phyloP scores from a whole-genome alignment of 2,797 vertebrate species.

The Bryconaethiops microstoma region DNA sequence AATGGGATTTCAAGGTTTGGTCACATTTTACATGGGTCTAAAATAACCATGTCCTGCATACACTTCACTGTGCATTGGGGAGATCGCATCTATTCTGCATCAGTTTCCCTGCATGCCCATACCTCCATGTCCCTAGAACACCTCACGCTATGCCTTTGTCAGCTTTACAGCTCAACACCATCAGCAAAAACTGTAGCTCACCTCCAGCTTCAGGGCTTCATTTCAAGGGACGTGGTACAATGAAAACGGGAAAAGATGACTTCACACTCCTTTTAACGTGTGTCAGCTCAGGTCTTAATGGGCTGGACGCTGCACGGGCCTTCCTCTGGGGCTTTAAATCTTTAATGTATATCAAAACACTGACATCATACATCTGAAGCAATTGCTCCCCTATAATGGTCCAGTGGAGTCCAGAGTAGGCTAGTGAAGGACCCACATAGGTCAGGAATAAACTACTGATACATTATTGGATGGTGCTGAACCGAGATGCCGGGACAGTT shows the following conservation, averaged over 20 bases:
- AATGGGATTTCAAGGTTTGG: neutral
- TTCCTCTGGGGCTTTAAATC: slow-evolving; percentile 36
- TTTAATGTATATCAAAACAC: slow-evolving; percentile 51
- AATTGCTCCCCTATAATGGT: neutral
- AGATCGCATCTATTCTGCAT: neutral
- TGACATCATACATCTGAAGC: slow-evolving; percentile 31
- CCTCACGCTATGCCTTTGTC: neutral
- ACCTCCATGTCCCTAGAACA: neutral
- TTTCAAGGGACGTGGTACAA: neutral
- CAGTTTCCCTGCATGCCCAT: neutral
- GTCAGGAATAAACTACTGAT: neutral
- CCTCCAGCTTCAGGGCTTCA: neutral
- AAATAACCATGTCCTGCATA: slow-evolving; percentile 17
- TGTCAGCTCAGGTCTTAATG: slow-evolving; percentile 8
- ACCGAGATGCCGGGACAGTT: neutral
- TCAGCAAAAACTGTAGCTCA: neutral
- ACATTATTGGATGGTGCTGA: neutral
- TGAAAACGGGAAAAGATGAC: slow-evolving; percentile 6
- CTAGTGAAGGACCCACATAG: neutral
- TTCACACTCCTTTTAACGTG: slow-evolving; percentile 34
- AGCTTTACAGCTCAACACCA: neutral
- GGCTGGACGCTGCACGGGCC: slow-evolving; percentile 1
- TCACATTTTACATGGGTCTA: neutral
- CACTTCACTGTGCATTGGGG: slow-evolving; percentile 29
- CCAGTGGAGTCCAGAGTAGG: neutral